A percentile compares a stretch with the other conserved stretches of the same genome.
These are phyloP conservation scores for Oreochromis spilurus DNA, from an alignment of 2,113 vertebrate species.

Conservation along the genomic window DNA sequence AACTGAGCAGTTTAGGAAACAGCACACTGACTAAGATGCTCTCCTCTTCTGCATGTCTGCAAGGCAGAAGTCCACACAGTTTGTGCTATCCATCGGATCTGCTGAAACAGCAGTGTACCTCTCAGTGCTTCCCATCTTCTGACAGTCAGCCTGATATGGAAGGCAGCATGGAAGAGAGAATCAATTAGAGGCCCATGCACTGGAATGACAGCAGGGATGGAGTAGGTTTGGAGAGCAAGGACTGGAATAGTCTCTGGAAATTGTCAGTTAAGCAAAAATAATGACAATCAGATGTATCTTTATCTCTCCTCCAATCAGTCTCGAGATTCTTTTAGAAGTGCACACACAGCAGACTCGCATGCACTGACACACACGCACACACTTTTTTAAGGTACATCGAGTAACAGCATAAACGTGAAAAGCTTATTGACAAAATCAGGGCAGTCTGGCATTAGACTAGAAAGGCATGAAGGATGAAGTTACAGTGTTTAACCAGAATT, in stretches of 20 bases:
- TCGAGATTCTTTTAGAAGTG: constrained; percentile 1
- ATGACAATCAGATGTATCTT: constrained; percentile 17
- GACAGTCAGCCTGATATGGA: constrained; percentile 53
- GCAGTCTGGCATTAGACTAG: neutral
- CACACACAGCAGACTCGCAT: neutral
- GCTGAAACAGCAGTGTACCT: constrained; percentile 56
- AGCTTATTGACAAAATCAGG: neutral
- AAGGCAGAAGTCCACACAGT: neutral
- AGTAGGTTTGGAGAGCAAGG: constrained; percentile 17
- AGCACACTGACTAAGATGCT: neutral
- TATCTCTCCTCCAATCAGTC: constrained; percentile 18
- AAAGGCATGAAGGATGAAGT: neutral
- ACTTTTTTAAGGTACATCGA: neutral
- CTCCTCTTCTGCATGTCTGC: neutral
- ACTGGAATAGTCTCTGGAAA: constrained; percentile 27
- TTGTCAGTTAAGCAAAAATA: constrained; percentile 41
- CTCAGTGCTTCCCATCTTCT: constrained; percentile 31
- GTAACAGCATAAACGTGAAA: neutral
- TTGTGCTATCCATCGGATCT: constrained; percentile 47
- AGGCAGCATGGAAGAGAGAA: constrained; percentile 38
- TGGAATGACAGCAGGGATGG: constrained; percentile 37
- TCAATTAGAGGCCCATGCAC: constrained; percentile 55
- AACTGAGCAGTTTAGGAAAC: constrained; percentile 1
- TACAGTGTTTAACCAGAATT: neutral
- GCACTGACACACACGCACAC: neutral